Percentiles rank a stretch among this genome's conserved stretches.
Evolutionary conservation across 2,797 vertebrate species (phyloP).

Genomic region (Ptychobarbus kaznakovi): DNA sequence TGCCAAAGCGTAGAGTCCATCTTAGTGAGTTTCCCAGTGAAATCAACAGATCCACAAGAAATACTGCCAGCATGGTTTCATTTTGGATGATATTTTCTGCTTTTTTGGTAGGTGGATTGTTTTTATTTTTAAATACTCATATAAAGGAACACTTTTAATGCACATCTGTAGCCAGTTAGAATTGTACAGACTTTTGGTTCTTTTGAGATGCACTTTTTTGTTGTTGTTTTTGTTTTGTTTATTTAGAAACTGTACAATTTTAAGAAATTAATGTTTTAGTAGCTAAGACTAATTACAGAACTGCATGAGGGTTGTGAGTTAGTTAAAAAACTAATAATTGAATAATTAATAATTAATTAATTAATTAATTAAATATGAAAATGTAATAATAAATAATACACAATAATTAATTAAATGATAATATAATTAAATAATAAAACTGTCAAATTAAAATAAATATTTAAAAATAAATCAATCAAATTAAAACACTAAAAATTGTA

Average conservation of each 20-base stretch:
- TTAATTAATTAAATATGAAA: not conserved
- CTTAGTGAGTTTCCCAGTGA: slow-evolving; percentile 56
- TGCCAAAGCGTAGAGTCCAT: slow-evolving; percentile 61
- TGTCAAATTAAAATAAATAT: not conserved
- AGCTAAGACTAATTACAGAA: not conserved
- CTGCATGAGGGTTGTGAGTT: not conserved
- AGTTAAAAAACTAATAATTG: not conserved
- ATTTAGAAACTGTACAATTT: not conserved
- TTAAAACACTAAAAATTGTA: too few relatives aligned
- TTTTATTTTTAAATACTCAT: slow-evolving; percentile 26
- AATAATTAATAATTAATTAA: not conserved
- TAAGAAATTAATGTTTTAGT: not conserved
- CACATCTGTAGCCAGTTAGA: not conserved
- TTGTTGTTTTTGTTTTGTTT: not conserved
- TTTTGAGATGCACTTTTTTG: not conserved
- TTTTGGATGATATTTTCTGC: slow-evolving; percentile 68
- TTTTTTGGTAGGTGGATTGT: slow-evolving; percentile 68
- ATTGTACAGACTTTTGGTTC: not conserved
- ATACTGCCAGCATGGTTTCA: slow-evolving; percentile 63
- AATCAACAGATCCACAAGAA: slow-evolving; percentile 47
- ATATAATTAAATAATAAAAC: not conserved
- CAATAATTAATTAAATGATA: not conserved
- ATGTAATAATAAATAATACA: not conserved
- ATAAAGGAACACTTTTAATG: not conserved
- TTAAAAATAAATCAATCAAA: too few relatives aligned